These are phyloP conservation scores for Cotesia glomerata DNA, from an alignment of 1,140 invertebrate species.

Conservation along the genomic window DNA sequence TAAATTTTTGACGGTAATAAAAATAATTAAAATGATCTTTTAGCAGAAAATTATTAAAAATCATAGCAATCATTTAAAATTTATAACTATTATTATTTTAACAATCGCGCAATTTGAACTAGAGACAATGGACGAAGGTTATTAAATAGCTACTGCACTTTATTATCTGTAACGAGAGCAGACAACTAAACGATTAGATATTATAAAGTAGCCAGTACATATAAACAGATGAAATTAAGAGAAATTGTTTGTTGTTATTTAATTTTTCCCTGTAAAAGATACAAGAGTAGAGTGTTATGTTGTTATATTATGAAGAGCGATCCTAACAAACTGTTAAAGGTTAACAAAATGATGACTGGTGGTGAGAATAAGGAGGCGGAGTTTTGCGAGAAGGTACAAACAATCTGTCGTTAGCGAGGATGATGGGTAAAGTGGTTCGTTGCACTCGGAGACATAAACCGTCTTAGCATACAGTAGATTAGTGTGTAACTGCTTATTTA, in stretches of 20 bases:
- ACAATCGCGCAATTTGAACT: constrained; percentile 11
- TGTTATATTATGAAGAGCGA: too few species aligned
- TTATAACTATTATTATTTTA: not conserved
- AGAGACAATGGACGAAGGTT: constrained; percentile 30
- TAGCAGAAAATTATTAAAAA: too few species aligned
- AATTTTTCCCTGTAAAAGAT: not conserved
- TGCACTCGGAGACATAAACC: constrained; percentile 19
- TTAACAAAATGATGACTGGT: not conserved
- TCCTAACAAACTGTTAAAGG: not conserved
- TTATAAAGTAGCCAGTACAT: too few species aligned
- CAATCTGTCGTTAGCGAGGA: constrained; percentile 29
- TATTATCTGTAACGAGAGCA: constrained; percentile 30
- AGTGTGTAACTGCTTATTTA: not conserved
- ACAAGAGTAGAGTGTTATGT: not conserved
- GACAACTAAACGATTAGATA: not conserved
- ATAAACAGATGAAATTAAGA: not conserved
- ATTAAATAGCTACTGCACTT: constrained; percentile 15
- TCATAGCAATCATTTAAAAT: not conserved
- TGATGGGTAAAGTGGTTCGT: constrained; percentile 36
- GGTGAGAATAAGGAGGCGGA: constrained; percentile 23
- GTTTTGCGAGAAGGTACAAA: constrained; percentile 6
- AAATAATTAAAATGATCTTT: too few species aligned
- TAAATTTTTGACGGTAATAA: too few species aligned
- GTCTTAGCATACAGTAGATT: constrained; percentile 2
- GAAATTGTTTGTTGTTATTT: too few species aligned